Evolutionary conservation across 2,888 invertebrate species (phyloP), one percentile per base, ranked within the genome.

Genomic region (Monochamus alternatus): DNA sequence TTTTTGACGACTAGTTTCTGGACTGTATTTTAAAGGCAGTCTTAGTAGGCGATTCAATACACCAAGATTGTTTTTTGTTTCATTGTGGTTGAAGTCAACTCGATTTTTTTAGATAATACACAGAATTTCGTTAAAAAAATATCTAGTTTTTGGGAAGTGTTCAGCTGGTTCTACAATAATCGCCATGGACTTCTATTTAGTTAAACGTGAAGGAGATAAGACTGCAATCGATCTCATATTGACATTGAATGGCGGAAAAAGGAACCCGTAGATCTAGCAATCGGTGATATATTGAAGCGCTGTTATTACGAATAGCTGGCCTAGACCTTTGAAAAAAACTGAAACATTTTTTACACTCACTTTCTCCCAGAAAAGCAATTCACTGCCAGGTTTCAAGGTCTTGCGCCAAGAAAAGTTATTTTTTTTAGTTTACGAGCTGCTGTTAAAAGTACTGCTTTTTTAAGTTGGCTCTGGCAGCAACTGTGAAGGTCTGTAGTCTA

Each of bases 271-370:
- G 2, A 47, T 47, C 10, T 9, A 12, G 47, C 47, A 47, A 22
- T 14, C 30, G 47, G 14, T 64, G 64, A 64, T 64, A 22, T 64
- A 64, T 64, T 30, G 64, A 30, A 64, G 14, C 55, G 55, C 55
- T 47, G 12, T 47, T 44, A 43, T 43, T 47, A 31, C 30, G 10
- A 14, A 47, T 30, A 30, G 31, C 32, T 59, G 68, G 43, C 58
- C 68, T 68, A 68, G 58, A 68, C 68, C 68, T 68, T 68, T 58
- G 22, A 32, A 14, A 44, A 52, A 58, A 68, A 68, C 2, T 58
- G 55, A 58, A 68, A 58, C 52, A 52, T 38, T 68, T 68, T 55
- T 68, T 68, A 58, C 68, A 43, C 38, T 68, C 58, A 68, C 68
- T 66, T 66, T 68, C 68, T 68, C 68, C 44, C 22, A 43, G 55